Conservation (phyloP, 2,113 vertebrate genomes). For the Lepus timidus region DNA sequence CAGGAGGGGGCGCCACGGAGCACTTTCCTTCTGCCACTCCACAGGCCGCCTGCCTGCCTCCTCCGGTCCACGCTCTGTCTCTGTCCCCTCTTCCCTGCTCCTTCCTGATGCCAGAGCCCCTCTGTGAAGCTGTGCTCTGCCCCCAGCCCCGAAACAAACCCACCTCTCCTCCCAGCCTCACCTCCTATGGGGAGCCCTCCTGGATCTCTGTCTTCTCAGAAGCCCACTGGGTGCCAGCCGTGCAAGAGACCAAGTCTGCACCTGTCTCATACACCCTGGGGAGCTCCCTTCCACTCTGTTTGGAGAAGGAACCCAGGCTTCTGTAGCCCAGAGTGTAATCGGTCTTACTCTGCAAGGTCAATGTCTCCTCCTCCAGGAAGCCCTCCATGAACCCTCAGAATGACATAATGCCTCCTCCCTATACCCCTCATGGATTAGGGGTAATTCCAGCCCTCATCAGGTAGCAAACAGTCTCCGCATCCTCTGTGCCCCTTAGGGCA, state of each 20-base stretch:
- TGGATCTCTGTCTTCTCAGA: not conserved
- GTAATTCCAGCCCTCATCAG: not conserved
- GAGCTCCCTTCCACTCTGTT: not conserved
- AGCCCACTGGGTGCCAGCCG: not conserved
- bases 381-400: not conserved
- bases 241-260: not conserved
- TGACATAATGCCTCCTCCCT: not conserved
- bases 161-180: not conserved
- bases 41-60: not conserved
- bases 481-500: not conserved
- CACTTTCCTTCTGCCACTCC: not conserved
- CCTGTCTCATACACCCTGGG: not conserved
- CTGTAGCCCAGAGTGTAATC: not conserved
- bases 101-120: not conserved
- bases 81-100: not conserved
- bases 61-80: too few species aligned
- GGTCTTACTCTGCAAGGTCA: not conserved
- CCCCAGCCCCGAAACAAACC: not conserved
- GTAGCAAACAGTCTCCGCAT: not conserved
- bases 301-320: not conserved
- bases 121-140: not conserved
- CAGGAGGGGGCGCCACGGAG: not conserved
- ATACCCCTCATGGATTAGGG: rapidly evolving
- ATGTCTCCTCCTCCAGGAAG: not conserved
- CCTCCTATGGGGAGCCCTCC: not conserved